Conservation (phyloP, 2,113 vertebrate genomes). For the Phaethon lepturus region DNA sequence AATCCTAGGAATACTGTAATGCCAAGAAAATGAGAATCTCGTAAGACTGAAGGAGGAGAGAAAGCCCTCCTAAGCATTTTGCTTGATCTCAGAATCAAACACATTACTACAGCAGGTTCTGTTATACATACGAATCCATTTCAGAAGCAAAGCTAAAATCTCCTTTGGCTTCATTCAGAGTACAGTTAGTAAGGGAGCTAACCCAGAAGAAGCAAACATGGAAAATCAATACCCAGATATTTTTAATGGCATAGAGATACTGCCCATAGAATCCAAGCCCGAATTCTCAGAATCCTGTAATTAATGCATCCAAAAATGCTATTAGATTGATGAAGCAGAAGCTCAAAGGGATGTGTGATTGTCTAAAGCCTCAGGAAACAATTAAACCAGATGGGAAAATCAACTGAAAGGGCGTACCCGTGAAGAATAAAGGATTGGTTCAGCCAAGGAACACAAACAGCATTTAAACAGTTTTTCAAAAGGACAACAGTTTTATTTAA, state of each 20-base stretch:
- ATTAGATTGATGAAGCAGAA: not conserved
- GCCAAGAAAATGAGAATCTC: not conserved
- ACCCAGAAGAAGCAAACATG: not conserved
- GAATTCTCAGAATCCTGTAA: not conserved
- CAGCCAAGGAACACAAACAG: not conserved
- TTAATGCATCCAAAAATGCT: not conserved
- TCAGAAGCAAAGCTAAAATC: not conserved
- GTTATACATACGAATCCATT: not conserved
- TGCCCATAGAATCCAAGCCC: not conserved
- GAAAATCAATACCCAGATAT: slow-evolving; percentile 1
- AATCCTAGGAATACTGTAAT: not conserved
- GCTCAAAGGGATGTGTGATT: not conserved
- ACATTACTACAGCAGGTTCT: not conserved
- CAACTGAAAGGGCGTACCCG: not conserved
- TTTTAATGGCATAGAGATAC: not conserved
- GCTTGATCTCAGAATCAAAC: not conserved
- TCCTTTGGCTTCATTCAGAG: not conserved
- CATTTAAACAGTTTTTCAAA: not conserved
- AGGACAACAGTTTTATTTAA: not conserved
- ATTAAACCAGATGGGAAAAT: not conserved
- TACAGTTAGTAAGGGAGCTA: not conserved
- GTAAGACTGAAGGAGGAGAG: not conserved
- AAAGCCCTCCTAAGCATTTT: not conserved
- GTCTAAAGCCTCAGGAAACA: not conserved
- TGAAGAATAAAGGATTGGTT: not conserved